Base-by-base conservation (phyloP, 37 sponge, comb jelly and placozoan species). In the Eunapius fragilis region DNA sequence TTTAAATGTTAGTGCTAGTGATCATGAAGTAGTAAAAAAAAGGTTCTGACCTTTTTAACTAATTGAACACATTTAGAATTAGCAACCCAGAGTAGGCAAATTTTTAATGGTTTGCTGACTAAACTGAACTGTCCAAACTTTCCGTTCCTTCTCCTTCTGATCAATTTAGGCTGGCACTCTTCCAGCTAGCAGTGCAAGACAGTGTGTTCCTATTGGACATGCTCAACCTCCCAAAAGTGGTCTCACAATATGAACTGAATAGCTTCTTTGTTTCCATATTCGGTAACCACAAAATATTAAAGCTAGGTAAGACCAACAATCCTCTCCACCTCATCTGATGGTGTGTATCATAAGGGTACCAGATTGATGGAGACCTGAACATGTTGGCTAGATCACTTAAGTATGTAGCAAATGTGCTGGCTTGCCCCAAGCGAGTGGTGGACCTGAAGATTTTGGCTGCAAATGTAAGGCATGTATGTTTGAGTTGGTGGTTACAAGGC, bases 161-260 rank as follows among this genome's bases (percentile, higher is more conserved):
- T 38, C 32, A 37, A 26, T 49, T 38, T 36, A 95, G 95, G 70
- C 32, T 95, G 38, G 92, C 95, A 24, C 67, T 95, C 58, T 68
- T 95, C 9, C 95, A 95, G 77, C 67, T 95, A 74, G 95, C 95
- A 47, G 87, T 88, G 17, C 32, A 67, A 28, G 77, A 84, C 6
- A 58, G 76, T 22, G 83, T 95, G 32, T 95, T 81, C 69, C 87
- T 95, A 13, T 78, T 95, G 72, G 95, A 95, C 79, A 83, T 85
- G 82, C 25, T 92, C 7, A 75, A 27, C 31, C 86, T 95, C 34
- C 80, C 88, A 7, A 49, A 31, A 12, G 36, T 26, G 2, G 74
- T 95, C 9, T 24, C 80, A 0, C 79, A 87, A 37, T 58, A 83
- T 26, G 75, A 26, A 7, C 88, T 92, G 7, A 82, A 67, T 9